phyloP scores from a whole-genome alignment of 2,113 vertebrate species.

The Heterocephalus glaber region DNA sequence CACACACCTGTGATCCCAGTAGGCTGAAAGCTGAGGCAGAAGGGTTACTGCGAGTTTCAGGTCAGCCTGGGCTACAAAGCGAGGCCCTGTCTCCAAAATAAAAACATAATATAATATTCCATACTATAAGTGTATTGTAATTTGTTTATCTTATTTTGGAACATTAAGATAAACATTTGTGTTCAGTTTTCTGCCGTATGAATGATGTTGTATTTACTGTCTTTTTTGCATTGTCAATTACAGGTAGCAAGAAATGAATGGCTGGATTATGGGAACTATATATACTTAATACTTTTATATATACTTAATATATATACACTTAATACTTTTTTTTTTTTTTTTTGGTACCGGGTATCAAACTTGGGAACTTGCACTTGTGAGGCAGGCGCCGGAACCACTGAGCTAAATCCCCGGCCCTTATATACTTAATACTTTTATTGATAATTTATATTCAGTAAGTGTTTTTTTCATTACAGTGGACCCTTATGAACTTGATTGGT shows the following conservation, averaged over 20 bases:
- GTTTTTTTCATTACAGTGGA: not conserved
- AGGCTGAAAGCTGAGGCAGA: not conserved
- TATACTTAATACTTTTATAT: not conserved
- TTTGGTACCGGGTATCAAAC: too few species aligned
- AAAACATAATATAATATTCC: not conserved
- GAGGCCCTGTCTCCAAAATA: not conserved
- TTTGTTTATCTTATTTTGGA: constrained; percentile 15
- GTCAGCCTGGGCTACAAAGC: not conserved
- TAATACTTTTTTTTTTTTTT: constrained; percentile 24
- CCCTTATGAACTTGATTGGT: too few species aligned
- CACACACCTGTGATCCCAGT: not conserved
- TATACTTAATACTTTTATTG: not conserved
- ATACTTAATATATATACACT: too few species aligned
- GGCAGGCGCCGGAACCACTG: too few species aligned
- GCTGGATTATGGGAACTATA: not conserved
- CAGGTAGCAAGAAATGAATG: constrained; percentile 8
- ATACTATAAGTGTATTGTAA: not conserved
- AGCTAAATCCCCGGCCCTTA: too few species aligned
- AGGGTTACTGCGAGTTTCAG: not conserved
- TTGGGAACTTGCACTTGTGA: too few species aligned
- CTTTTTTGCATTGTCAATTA: not conserved
- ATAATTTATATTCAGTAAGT: constrained; percentile 38
- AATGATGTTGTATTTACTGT: not conserved
- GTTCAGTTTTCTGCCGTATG: not conserved
- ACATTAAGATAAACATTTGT: not conserved